Percentiles rank a stretch among this genome's conserved stretches.
Evolutionary conservation across 2,113 vertebrate species (phyloP).

Genomic region (Galeopterus variegatus): DNA sequence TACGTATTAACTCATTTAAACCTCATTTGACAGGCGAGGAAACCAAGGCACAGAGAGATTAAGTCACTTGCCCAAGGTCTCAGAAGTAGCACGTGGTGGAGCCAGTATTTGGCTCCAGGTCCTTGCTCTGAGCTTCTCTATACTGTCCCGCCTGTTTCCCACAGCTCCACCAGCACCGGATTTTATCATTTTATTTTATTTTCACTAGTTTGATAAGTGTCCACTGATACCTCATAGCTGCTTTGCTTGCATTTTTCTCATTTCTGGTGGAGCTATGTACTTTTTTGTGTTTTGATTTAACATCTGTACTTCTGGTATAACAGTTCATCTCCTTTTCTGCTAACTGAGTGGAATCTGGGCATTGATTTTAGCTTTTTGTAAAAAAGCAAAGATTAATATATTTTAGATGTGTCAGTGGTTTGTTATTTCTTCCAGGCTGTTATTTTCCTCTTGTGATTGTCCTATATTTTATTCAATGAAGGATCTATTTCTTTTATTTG

Average conservation of each 20-base stretch:
- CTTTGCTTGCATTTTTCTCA: neutral
- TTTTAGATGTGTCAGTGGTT: neutral
- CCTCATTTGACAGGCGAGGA: neutral
- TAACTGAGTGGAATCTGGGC: constrained; percentile 43
- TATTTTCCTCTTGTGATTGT: neutral
- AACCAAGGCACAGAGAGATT: neutral
- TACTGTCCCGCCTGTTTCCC: neutral
- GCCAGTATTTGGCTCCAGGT: neutral
- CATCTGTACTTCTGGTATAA: constrained; percentile 44
- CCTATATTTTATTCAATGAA: constrained; percentile 50
- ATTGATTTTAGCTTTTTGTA: constrained; percentile 34
- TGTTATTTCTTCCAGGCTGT: neutral
- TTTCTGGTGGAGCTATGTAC: neutral
- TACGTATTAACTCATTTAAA: neutral
- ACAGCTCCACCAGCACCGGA: neutral
- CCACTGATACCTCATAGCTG: neutral
- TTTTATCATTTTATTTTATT: neutral
- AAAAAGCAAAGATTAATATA: constrained; percentile 31
- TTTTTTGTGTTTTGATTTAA: constrained; percentile 41
- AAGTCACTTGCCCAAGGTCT: neutral
- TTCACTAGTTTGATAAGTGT: neutral
- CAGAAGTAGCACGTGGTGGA: neutral
- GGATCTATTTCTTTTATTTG: neutral
- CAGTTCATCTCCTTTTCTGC: constrained; percentile 43
- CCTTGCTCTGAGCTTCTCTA: neutral